Conservation (phyloP, 2,888 invertebrate genomes). For the Tubulanus polymorphus region DNA sequence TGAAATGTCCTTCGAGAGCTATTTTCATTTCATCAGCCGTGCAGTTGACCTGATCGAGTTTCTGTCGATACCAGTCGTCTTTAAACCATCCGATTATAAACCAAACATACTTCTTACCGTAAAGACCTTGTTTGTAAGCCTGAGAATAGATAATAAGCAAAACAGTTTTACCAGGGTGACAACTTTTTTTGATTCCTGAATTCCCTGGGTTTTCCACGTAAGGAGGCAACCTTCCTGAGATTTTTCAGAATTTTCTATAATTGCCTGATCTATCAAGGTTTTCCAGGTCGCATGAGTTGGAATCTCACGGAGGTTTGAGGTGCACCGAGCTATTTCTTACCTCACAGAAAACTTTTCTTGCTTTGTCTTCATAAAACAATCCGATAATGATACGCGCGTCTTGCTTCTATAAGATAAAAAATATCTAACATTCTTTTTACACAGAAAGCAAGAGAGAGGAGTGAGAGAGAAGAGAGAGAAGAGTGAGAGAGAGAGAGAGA, state of each 20-base stretch:
- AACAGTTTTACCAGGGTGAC: conserved; percentile 1
- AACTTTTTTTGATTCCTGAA: no score
- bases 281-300: neutral
- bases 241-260: no score
- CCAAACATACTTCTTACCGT: conserved; percentile 96
- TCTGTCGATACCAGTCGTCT: conserved; percentile 94
- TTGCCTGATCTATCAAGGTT: no score
- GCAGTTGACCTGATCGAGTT: conserved; percentile 79
- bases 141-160: conserved; percentile 23
- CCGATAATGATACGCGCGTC: conserved; percentile 98
- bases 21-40: conserved; percentile 87
- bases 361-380: conserved; percentile 96
- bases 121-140: conserved; percentile 82
- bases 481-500: neutral
- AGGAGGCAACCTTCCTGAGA: no score
- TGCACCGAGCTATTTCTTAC: no score
- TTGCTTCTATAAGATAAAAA: conserved; percentile 64
- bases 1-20: conserved; percentile 95
- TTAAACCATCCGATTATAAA: conserved; percentile 97
- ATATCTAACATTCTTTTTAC: neutral
- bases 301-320: neutral
- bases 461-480: neutral
- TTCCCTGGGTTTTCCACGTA: no score
- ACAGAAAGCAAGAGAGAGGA: neutral
- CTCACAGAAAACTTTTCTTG: conserved; percentile 92